Evolutionary conservation across 1,140 invertebrate genomes (phyloP), one percentile per base, ranked within the genome.

Genomic region (Oncopeltus fasciatus): DNA sequence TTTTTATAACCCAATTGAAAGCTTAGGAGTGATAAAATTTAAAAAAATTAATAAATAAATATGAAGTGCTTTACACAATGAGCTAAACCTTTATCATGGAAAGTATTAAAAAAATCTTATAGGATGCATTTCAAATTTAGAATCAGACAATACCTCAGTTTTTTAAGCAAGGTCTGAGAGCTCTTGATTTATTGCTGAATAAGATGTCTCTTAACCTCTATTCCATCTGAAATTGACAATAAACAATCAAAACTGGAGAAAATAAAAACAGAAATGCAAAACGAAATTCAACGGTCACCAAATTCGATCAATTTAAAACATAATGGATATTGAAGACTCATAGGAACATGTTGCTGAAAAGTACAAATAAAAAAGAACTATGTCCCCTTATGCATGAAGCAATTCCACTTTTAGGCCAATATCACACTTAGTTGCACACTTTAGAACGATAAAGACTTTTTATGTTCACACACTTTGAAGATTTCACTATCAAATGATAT

Each of bases 201-300:
- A 58, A 63, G 61, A 53, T 63, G 49, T 58, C 53, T 26, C 31
- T 38, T 46, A 43, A 49, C 60, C 31, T 62, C 47, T 49, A 58
- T 46, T 63, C 61, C 61, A 63, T 63, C 61, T 63, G 61, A 63
- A 63, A 63, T 63, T 28, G 24, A 63, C 57, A 63, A 62, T 57
- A 38, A 38, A 43, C 29, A 27, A 60, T 60, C 58, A 60, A 60
- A 27, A 57, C 29, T 31, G 18, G 33, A 33, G 28, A 28, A 57
- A 57, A 26, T 24, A 53, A 24, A 53, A 58, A 26, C 28, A 31
- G 57, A 60, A 60, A 47, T 57, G 56, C 49, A 57, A 57, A 57
- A 33, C 56, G 56, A 57, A 57, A 57, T 53, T 57, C 28, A 57
- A 57, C 56, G 56, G 18, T 57, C 56, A 38, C 56, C 56, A 57